Percentiles rank a stretch among this genome's conserved stretches.
Evolutionary conservation across 2,113 vertebrate genomes (phyloP).

Genomic region (Tachuris rubrigastra): DNA sequence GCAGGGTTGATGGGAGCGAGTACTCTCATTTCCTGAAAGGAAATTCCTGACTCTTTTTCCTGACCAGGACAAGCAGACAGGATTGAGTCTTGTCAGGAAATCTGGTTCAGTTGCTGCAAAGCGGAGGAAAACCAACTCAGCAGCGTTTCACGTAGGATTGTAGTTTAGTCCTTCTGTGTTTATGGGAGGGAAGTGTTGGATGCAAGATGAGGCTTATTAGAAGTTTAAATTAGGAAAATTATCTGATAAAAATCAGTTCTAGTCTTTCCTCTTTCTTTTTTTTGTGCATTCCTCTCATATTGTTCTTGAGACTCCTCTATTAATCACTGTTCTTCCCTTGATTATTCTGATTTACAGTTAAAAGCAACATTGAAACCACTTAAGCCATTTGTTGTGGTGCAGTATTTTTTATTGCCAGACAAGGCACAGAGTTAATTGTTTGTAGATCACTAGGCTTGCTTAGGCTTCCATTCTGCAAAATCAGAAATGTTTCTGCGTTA

Average conservation of each 20-base stretch:
- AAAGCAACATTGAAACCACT: background rate
- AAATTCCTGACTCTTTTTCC: background rate
- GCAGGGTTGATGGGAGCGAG: background rate
- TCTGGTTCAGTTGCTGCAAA: background rate
- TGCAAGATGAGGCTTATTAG: background rate
- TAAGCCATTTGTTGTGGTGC: background rate
- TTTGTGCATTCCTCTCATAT: background rate
- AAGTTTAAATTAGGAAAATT: background rate
- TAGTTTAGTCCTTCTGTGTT: background rate
- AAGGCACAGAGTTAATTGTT: background rate
- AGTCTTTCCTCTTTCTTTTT: background rate
- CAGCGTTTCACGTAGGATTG: background rate
- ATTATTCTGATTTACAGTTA: background rate
- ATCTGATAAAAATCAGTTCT: too few relatives aligned
- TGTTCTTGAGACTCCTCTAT: background rate
- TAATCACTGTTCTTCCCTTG: background rate
- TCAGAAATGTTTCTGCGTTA: background rate
- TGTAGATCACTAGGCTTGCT: background rate
- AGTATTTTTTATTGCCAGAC: background rate
- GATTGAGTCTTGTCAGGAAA: conserved; percentile 6
- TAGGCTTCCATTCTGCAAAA: background rate
- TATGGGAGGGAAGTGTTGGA: background rate
- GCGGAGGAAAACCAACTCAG: background rate
- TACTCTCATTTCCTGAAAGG: conserved; percentile 24
- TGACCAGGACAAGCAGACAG: background rate